A percentile compares a stretch with the other conserved stretches of the same genome.
Conservation (phyloP, 1,140 invertebrate species). For the Drosophila subobscura region DNA sequence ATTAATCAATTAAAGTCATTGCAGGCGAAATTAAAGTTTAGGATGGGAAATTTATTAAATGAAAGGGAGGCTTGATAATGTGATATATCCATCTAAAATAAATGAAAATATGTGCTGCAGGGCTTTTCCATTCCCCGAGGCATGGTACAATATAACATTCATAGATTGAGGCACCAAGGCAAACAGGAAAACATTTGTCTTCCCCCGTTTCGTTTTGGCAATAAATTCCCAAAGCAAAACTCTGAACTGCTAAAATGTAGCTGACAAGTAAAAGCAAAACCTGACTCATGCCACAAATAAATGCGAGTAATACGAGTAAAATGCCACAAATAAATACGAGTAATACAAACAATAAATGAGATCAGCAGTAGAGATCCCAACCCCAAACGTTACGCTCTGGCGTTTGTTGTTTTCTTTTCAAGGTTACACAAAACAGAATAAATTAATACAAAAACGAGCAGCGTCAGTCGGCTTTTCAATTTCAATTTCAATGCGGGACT, state of each 20-base stretch:
- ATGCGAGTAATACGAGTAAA: neutral
- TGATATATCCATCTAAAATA: too few relatives aligned
- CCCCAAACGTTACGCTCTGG: slow-evolving; percentile 13
- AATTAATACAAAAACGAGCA: slow-evolving; percentile 4
- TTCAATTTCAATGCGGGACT: slow-evolving; percentile 35
- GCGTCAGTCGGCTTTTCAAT: slow-evolving; percentile 28
- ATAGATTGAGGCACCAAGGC: slow-evolving; percentile 2
- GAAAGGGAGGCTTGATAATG: too few relatives aligned
- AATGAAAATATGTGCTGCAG: too few relatives aligned
- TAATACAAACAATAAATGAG: slow-evolving; percentile 16
- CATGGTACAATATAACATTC: too few relatives aligned
- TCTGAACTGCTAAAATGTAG: too few relatives aligned
- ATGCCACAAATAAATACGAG: too few relatives aligned
- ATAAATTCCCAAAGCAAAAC: too few relatives aligned
- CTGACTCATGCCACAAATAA: too few relatives aligned
- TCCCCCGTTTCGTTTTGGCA: neutral
- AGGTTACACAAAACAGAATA: slow-evolving; percentile 7
- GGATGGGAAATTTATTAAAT: too few relatives aligned
- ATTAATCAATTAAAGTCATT: too few relatives aligned
- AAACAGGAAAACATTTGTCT: neutral
- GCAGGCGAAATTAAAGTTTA: too few relatives aligned
- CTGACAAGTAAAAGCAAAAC: neutral
- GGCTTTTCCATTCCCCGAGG: too few relatives aligned
- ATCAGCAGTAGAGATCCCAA: slow-evolving; percentile 12
- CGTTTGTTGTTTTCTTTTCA: slow-evolving; percentile 4